Base-by-base conservation (phyloP, 2,113 vertebrate species). In the Aegotheles bennettii region DNA sequence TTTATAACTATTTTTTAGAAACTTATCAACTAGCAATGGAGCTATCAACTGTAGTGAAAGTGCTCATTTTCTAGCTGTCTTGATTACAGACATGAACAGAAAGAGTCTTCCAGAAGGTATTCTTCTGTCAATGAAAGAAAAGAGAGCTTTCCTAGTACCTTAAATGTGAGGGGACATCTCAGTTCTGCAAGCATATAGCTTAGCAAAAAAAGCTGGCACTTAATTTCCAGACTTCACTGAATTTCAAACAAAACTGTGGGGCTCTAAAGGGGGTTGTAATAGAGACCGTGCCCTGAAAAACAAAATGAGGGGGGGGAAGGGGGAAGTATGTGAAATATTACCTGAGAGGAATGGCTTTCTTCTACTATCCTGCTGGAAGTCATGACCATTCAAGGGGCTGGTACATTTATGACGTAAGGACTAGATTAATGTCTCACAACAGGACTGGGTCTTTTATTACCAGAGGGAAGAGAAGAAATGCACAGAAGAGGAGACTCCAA, bases 231-330 rank as follows among this genome's bases (percentile, higher is more conserved):
- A 59, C 7, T 33, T 65, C 40, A 63, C 17, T 54, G 47, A 88
- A 88, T 75, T 71, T 63, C 10, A 63, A 18, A 48, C 53, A 77
- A 28, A 15, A 48, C 28, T 38, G 18, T 12, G 3, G 9, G 24
- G 9, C 11, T 71, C 38, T 71, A 45, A 63, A 90, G 16, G 4
- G 23, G 28, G 35, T 23, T 78, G 31, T 26, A 65, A 54, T 10
- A 82, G 31, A 75, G 28, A 59, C 3, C 3, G 3, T 35, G 11
- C 25, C 42, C 61, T 53, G 18, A 67, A 70, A 92, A 87, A 13
- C 10, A 84, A 82, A 73, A 36, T 0, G 1, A 17, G 4, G 11
- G 8, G 11, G 13, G 6, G 2, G 28, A 42, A 16, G 2, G 28
- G 35, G 13, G 10, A 73, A 77, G 14, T 31, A 54, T 2, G 4